phyloP scores from a whole-genome alignment of 2,797 vertebrate genomes.

The Pempheris klunzingeri region DNA sequence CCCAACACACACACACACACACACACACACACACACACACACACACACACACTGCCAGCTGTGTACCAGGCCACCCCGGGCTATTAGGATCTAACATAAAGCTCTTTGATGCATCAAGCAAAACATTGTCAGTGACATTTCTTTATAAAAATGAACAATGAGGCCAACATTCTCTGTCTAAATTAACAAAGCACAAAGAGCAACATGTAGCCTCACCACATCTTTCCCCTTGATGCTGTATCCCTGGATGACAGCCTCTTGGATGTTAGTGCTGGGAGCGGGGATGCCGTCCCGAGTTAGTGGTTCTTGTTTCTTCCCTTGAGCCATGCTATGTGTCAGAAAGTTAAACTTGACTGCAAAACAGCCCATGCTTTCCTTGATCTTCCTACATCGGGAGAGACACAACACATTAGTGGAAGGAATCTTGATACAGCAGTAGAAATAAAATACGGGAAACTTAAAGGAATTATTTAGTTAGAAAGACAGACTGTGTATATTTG shows the following conservation, averaged over 20 bases:
- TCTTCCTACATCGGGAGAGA: constrained; percentile 84
- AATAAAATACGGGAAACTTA: neutral
- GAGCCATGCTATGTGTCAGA: constrained; percentile 87
- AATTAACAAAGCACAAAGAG: constrained; percentile 22
- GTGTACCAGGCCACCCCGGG: neutral
- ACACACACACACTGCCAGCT: constrained; percentile 22
- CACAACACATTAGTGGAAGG: neutral
- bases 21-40: neutral
- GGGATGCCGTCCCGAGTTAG: constrained; percentile 21
- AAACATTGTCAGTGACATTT: constrained; percentile 9
- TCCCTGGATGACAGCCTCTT: constrained; percentile 81
- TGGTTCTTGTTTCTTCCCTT: constrained; percentile 71
- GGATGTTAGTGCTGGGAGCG: constrained; percentile 78
- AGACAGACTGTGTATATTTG: neutral
- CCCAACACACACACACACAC: neutral
- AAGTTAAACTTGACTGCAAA: constrained; percentile 92
- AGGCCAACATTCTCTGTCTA: neutral
- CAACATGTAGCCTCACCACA: constrained; percentile 70
- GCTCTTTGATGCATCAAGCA: constrained; percentile 5
- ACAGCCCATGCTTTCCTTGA: constrained; percentile 90
- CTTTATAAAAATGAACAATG: neutral
- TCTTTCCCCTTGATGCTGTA: constrained; percentile 68
- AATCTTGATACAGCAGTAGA: neutral
- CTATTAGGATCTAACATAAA: constrained; percentile 21
- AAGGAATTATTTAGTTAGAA: neutral